These are phyloP conservation scores for Sebastolobus altivelis DNA, from an alignment of 2,797 vertebrate genomes.

Conservation along the genomic window DNA sequence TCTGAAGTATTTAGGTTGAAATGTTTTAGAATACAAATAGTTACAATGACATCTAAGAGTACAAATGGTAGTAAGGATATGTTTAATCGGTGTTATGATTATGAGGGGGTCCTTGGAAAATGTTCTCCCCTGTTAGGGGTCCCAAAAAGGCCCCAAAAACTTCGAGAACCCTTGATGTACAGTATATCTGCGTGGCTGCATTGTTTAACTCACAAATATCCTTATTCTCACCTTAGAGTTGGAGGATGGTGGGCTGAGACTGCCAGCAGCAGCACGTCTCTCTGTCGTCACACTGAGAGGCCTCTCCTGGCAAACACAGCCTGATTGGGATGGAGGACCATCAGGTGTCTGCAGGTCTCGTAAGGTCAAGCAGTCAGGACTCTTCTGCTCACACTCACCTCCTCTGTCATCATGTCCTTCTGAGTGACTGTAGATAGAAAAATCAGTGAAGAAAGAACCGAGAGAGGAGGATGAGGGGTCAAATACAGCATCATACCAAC, in stretches of 20 bases:
- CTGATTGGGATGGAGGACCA: constrained; percentile 47
- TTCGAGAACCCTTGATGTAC: background rate
- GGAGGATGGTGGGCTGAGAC: constrained; percentile 15
- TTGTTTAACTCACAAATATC: background rate
- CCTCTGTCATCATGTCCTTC: constrained; percentile 51
- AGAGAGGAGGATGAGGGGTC: too few species aligned
- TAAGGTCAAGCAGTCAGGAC: constrained; percentile 67
- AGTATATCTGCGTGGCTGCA: background rate
- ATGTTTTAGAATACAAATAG: too few species aligned
- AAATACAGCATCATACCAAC: background rate
- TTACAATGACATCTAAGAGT: too few species aligned
- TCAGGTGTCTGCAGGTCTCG: constrained; percentile 75
- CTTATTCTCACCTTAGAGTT: constrained; percentile 58
- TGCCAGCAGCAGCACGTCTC: constrained; percentile 28
- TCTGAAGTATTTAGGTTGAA: too few species aligned
- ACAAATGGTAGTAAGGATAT: too few species aligned
- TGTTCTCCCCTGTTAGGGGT: too few species aligned
- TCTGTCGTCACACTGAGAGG: constrained; percentile 48
- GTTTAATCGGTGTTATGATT: too few species aligned
- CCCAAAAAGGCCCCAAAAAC: too few species aligned
- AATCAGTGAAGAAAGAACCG: background rate
- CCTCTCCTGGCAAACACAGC: constrained; percentile 60
- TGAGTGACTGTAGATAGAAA: constrained; percentile 33
- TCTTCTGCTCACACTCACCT: constrained; percentile 38
- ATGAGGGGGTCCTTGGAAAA: too few species aligned